Evolutionary conservation across 1,140 invertebrate genomes (phyloP), one percentile per base, ranked within the genome.

Genomic region (Macrocentrus cingulum): DNA sequence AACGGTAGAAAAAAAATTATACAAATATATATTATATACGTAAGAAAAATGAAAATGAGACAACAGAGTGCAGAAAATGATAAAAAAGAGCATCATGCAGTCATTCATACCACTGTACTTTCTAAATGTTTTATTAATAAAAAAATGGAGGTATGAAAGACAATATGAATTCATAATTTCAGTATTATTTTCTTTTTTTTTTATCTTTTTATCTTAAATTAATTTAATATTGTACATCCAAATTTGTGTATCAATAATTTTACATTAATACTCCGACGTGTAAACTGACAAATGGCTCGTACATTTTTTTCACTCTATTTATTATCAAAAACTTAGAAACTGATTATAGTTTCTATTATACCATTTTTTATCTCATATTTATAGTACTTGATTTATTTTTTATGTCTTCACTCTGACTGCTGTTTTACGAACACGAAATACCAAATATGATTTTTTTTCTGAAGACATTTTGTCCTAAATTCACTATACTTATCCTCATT

Each of bases 271-370:
- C 44, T 50, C 34, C 18, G n/a, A n/a, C n/a, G 32, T 19, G 36
- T 45, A 45, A 22, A 36, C 15, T 39, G 36, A 39, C 13, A 15
- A 39, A 39, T 56, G 9, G 39, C n/a, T 42, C 19, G 11, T 51
- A 37, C 53, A 15, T 11, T 39, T 39, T 8, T 13, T 29, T 4
- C 36, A 3, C 11, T 15, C 36, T 39, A 59, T 36, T 60, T 60
- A 50, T 49, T 67, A 68, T 69, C 64, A 68, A 70, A 71, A 69
- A 63, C 69, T 61, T 65, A 71, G 63, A 69, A 68, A 71, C 16
- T 36, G 34, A n/a, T 53, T 46, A 34, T 32, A 36, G 39, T 50
- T 22, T 53, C 20, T n/a, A 34, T 55, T 29, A 7, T 6, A n/a
- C 32, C 29, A 18, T 48, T 8, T 2, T 29, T 45, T 56, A 4